A percentile compares a stretch with the other conserved stretches of the same genome.
phyloP scores from a whole-genome alignment of 2,113 vertebrate species.

The Neogobius melanostomus region DNA sequence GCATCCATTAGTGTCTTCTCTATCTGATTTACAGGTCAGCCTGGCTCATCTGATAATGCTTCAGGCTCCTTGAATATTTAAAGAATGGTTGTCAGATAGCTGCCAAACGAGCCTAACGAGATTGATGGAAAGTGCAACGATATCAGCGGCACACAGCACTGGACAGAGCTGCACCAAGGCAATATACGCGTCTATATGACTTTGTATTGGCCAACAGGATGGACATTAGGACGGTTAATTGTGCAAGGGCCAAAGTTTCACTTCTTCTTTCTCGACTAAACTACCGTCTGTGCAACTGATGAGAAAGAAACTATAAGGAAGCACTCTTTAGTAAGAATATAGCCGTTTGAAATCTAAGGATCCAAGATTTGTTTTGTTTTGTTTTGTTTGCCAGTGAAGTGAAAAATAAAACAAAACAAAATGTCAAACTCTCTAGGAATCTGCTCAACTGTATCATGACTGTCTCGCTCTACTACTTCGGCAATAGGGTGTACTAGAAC shows the following conservation, averaged over 20 bases:
- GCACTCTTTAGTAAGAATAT: too few relatives aligned
- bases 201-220: constrained; percentile 54
- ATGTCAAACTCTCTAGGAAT: too few relatives aligned
- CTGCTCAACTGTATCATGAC: too few relatives aligned
- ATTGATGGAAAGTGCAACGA: constrained; percentile 44
- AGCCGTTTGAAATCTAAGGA: too few relatives aligned
- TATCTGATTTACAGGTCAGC: constrained; percentile 69
- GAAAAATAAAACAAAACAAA: too few relatives aligned
- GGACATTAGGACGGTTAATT: constrained; percentile 27
- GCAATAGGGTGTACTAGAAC: too few relatives aligned
- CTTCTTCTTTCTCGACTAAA: constrained; percentile 34
- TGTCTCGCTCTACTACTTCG: too few relatives aligned
- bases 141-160: constrained; percentile 26
- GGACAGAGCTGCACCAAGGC: not conserved
- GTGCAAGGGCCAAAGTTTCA: constrained; percentile 53
- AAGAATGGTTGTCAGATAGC: constrained; percentile 68
- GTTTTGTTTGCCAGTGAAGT: too few relatives aligned
- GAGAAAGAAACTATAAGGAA: too few relatives aligned
- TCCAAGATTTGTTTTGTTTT: too few relatives aligned
- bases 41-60: constrained; percentile 68
- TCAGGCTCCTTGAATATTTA: constrained; percentile 69
- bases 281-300: too few relatives aligned
- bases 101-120: constrained; percentile 60
- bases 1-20: constrained; percentile 66
- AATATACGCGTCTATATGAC: not conserved